Conservation (phyloP, 1,140 invertebrate genomes). For the Medauroidea extradentata region DNA sequence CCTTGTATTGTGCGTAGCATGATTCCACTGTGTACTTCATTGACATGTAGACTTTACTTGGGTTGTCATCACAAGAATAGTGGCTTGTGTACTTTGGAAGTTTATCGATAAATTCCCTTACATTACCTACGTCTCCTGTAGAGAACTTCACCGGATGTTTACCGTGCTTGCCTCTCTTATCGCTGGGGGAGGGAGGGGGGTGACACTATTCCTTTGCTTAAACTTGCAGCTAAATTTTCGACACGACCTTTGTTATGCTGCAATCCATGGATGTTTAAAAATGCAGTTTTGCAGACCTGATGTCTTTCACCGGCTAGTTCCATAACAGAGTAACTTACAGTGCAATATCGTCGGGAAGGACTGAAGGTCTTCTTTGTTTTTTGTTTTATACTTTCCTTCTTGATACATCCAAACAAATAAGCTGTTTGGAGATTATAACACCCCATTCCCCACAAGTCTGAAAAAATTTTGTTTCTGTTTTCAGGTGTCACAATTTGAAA, state of each 20-base stretch:
- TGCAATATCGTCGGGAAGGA: neutral
- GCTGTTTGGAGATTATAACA: constrained; percentile 5
- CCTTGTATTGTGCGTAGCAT: constrained; percentile 1
- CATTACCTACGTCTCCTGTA: neutral
- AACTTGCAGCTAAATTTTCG: neutral
- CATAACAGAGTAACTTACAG: neutral
- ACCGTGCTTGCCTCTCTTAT: neutral
- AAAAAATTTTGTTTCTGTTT: neutral
- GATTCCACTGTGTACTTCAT: constrained; percentile 8
- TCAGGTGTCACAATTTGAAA: neutral
- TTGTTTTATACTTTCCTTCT: neutral
- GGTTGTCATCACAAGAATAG: neutral
- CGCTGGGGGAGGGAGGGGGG: neutral
- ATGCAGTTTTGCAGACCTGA: neutral
- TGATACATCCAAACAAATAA: constrained; percentile 1
- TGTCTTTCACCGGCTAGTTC: neutral
- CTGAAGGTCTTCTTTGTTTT: constrained; percentile 4
- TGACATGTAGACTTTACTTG: constrained; percentile 8
- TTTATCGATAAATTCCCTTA: neutral
- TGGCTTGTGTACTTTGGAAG: constrained; percentile 6
- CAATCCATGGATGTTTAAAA: constrained; percentile 5
- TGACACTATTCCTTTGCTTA: neutral
- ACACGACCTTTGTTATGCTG: constrained; percentile 1
- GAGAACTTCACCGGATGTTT: neutral
- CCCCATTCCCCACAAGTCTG: neutral